phyloP scores from a whole-genome alignment of 2,888 invertebrate species.

The Pristionchus fissidentatus region DNA sequence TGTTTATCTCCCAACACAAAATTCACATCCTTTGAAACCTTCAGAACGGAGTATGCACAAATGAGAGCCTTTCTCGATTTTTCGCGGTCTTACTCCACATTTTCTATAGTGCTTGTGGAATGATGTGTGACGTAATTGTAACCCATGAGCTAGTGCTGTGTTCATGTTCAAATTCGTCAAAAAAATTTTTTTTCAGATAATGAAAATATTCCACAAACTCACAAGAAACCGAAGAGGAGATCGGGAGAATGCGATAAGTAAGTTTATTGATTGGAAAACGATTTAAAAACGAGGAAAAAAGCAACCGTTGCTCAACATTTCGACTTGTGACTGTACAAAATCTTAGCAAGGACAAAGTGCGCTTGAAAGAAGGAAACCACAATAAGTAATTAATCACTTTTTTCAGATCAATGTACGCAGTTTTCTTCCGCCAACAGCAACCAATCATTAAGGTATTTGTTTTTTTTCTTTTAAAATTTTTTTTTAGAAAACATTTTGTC shows the following conservation, averaged over 20 bases:
- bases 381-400: not conserved
- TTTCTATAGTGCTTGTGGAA: not conserved
- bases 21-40: too few relatives aligned
- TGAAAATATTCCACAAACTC: not conserved
- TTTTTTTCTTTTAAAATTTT: not conserved
- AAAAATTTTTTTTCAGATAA: not conserved
- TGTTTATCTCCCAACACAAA: too few relatives aligned
- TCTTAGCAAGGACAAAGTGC: too few relatives aligned
- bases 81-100: not conserved
- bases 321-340: too few relatives aligned
- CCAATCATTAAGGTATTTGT: constrained; percentile 21
- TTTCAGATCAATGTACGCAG: constrained; percentile 37
- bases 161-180: too few relatives aligned
- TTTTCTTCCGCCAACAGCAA: constrained; percentile 40
- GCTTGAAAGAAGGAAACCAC: too few relatives aligned
- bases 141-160: too few relatives aligned
- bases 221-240: not conserved
- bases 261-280: not conserved
- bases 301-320: too few relatives aligned
- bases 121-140: too few relatives aligned
- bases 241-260: not conserved
- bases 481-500: not conserved
- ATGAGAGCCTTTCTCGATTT: too few relatives aligned
- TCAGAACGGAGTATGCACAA: too few relatives aligned
- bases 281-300: too few relatives aligned